Conservation (phyloP, 2,797 vertebrate genomes). For the Squalus acanthias region DNA sequence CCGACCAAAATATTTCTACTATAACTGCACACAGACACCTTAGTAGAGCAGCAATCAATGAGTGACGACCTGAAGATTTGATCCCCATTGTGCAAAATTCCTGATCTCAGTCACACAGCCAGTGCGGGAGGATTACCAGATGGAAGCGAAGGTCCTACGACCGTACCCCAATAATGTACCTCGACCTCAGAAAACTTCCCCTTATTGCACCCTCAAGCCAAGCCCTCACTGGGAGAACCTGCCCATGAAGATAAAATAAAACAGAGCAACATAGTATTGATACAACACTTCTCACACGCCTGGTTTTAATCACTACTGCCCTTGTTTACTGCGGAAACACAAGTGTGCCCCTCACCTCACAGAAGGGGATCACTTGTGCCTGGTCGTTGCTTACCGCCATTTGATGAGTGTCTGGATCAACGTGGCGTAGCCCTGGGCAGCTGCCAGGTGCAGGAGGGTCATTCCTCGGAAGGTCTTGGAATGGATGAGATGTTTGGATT, state of each 20-base stretch:
- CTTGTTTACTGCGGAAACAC: not conserved
- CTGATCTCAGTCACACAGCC: too few species aligned
- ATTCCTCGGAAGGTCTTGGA: conserved; percentile 98
- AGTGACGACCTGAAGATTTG: not conserved
- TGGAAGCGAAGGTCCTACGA: not conserved
- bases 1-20: not conserved
- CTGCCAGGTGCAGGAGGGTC: conserved; percentile 94
- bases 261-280: not conserved
- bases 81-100: not conserved
- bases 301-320: not conserved
- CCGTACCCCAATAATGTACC: not conserved
- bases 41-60: not conserved
- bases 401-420: conserved; percentile 99
- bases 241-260: not conserved
- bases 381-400: conserved; percentile 77
- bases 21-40: not conserved
- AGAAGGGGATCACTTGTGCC: not conserved
- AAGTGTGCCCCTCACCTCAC: not conserved
- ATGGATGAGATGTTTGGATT: conserved; percentile 97
- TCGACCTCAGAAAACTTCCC: not conserved
- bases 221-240: not conserved
- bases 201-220: not conserved
- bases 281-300: not conserved
- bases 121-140: not conserved
- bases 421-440: conserved; percentile 94